These are phyloP conservation scores for Lymantria monacha DNA, from an alignment of 2,888 invertebrate genomes.

Conservation along the genomic window DNA sequence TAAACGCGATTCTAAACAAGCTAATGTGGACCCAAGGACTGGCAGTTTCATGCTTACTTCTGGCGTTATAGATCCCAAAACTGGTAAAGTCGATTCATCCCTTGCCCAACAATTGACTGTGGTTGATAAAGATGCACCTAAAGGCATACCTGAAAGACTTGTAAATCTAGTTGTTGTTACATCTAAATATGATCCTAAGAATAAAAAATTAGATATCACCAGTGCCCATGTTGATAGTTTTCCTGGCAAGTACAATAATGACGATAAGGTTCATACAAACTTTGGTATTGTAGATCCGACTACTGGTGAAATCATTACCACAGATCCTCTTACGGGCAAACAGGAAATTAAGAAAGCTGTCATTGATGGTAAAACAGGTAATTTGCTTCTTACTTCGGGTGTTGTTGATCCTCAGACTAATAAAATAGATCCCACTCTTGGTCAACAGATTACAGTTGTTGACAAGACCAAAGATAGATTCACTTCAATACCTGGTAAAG, in stretches of 20 bases:
- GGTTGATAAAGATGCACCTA: slow-evolving; percentile 71
- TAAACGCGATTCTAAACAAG: slow-evolving; percentile 84
- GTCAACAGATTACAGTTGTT: slow-evolving; percentile 76
- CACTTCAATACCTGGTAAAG: slow-evolving; percentile 65
- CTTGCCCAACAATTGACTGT: slow-evolving; percentile 81
- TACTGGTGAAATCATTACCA: slow-evolving; percentile 81
- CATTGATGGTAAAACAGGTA: slow-evolving; percentile 84
- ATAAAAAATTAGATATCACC: slow-evolving; percentile 73
- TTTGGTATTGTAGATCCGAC: slow-evolving; percentile 81
- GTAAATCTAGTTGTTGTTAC: slow-evolving; percentile 79
- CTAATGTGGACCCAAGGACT: slow-evolving; percentile 76
- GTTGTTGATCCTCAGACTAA: slow-evolving; percentile 82
- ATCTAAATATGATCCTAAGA: slow-evolving; percentile 82
- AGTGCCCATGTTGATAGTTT: slow-evolving; percentile 72
- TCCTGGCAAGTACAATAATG: slow-evolving; percentile 60
- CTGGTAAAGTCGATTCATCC: slow-evolving; percentile 84
- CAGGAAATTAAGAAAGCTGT: slow-evolving; percentile 84
- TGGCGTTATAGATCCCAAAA: slow-evolving; percentile 83
- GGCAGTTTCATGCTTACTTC: slow-evolving; percentile 83
- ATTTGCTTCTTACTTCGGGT: slow-evolving; percentile 80
- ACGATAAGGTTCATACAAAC: slow-evolving; percentile 82
- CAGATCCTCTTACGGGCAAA: slow-evolving; percentile 84
- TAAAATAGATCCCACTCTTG: slow-evolving; percentile 79
- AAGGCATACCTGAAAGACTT: slow-evolving; percentile 72
- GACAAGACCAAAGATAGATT: slow-evolving; percentile 71